Evolutionary conservation across 2,797 vertebrate genomes (phyloP), one percentile per base, ranked within the genome.

Genomic region (Syndactyla subalaris): DNA sequence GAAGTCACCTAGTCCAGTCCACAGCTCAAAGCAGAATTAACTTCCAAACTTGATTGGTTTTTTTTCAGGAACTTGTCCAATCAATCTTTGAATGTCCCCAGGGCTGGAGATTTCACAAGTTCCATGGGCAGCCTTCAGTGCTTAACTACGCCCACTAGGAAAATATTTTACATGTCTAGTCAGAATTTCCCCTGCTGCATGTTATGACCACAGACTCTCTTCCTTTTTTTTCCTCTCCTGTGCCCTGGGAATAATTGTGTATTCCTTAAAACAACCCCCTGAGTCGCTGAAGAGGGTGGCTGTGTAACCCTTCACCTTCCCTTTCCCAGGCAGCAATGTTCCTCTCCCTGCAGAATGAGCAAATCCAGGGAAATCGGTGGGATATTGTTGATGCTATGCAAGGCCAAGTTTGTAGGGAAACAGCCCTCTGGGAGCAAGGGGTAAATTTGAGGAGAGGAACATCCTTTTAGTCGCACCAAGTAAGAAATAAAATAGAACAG

Each of bases 81-180:
- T 51, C 52, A 61, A 30, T 65, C 21, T 57, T 21, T 91, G 54
- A 81, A 67, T 65, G 41, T 68, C 65, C 46, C 54, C 19, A 21
- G 41, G 85, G 76, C 45, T 8, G 34, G 49, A 74, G 76, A 80
- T 94, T 95, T 92, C 93, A 71, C 57, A 93, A 94, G 88, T 63
- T 93, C 26, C 15, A 7, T 0, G 10, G 67, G 61, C 73, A 77
- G 65, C 45, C 36, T 88, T 80, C 63, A 45, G 29, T 66, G 23
- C 32, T 85, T 74, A 89, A 88, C 13, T 86, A 26, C 16, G 19
- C 63, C 49, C 52, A 57, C 30, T 45, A 63, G 75, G 65, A 89
- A 89, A 89, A 85, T 75, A 70, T 24, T 87, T 92, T 70, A 34
- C 32, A 4, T 41, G 16, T 80, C 75, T 91, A 14, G 52, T 71